Percentiles rank a stretch among this genome's conserved stretches.
These are phyloP conservation scores for Macquaria australasica DNA, from an alignment of 2,113 vertebrate species.

Conservation along the genomic window DNA sequence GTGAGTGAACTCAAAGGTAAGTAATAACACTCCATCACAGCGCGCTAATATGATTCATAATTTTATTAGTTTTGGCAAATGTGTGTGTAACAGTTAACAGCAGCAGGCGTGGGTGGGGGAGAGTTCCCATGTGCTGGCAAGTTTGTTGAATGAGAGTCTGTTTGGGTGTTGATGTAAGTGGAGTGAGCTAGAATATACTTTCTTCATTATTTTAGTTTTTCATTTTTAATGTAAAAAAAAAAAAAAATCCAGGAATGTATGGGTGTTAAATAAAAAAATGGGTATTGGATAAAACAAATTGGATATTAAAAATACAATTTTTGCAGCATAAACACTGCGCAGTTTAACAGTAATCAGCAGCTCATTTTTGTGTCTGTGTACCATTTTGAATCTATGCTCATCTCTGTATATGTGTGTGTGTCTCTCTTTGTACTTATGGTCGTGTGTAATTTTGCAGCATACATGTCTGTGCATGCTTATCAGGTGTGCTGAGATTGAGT, in stretches of 20 bases:
- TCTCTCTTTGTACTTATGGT: background rate
- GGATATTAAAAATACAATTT: background rate
- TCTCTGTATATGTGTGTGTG: background rate
- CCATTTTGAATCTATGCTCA: background rate
- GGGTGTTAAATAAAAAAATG: background rate
- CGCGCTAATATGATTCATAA: background rate
- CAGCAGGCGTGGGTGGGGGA: background rate
- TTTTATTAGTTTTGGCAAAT: background rate
- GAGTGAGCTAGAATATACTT: background rate
- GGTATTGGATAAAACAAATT: background rate
- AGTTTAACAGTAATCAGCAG: background rate
- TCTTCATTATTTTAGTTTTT: no score
- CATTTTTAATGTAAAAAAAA: background rate
- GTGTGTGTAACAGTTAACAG: constrained; percentile 5
- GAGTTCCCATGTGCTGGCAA: constrained; percentile 7
- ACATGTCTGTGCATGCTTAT: background rate
- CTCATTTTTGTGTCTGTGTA: background rate
- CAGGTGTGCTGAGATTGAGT: background rate
- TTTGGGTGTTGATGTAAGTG: background rate
- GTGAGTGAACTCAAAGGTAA: background rate
- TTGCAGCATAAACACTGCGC: background rate
- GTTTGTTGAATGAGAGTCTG: background rate
- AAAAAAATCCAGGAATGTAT: no score
- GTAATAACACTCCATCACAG: background rate
- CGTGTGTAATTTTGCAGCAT: background rate